Evolutionary conservation across 2,113 vertebrate genomes (phyloP).

Genomic region (Emydocephalus ijimae): DNA sequence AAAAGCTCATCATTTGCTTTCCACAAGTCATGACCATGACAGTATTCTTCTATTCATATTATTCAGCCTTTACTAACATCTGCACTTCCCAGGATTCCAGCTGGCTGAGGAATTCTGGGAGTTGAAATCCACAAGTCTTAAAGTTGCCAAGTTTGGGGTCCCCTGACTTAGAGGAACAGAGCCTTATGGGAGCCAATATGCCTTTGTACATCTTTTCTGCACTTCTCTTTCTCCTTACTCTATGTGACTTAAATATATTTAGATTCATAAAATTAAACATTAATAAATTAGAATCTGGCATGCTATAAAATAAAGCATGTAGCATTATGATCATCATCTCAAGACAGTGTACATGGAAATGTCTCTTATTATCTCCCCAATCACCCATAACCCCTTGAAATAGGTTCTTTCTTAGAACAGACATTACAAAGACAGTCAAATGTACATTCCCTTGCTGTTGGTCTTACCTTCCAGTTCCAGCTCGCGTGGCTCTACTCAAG

Average conservation of each 20-base stretch:
- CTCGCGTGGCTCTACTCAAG: no score
- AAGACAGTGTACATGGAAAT: neutral
- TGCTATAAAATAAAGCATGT: neutral
- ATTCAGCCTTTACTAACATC: neutral
- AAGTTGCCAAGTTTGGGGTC: no score
- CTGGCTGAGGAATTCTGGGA: no score
- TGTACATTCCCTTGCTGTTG: neutral
- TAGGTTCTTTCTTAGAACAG: neutral
- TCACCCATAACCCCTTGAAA: neutral
- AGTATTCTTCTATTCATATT: neutral
- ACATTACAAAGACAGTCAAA: neutral
- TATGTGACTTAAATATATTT: neutral
- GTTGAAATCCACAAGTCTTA: no score
- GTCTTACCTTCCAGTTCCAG: no score
- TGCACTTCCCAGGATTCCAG: neutral
- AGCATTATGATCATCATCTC: neutral
- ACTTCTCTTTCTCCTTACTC: neutral
- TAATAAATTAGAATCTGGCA: neutral
- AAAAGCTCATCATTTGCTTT: neutral
- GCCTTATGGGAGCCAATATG: neutral
- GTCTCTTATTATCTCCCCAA: neutral
- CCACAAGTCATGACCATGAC: neutral
- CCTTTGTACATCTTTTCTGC: neutral
- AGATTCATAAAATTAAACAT: neutral
- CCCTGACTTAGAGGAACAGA: neutral